Evolutionary conservation across 2,113 vertebrate genomes (phyloP), one percentile per base, ranked within the genome.

Genomic region (Rhineura floridana): DNA sequence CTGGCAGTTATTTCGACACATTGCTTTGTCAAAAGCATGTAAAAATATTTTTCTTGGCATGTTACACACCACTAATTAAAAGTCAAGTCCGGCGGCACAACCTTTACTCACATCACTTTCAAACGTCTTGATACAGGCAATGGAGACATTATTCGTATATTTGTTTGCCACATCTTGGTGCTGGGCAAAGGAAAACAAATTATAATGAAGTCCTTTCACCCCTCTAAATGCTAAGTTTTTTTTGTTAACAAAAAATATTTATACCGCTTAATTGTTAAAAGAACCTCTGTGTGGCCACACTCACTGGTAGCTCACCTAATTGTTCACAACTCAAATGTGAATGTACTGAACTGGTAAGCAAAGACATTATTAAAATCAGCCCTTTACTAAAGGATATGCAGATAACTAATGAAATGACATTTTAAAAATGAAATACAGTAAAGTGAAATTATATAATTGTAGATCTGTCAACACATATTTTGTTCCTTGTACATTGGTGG

Each of bases 1-100:
- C 84, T 93, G 93, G 90, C 93, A 95, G 95, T 95, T 90, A 95
- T 94, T 95, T 93, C 91, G 91, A 94, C 85, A 79, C 88, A 65
- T 92, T 92, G 94, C 70, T 93, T 86, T 90, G 62, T 95, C 89
- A 96, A 95, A 95, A 94, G 86, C 83, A 92, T 62, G 93, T 96
- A 80, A 86, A 91, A 92, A 83, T 91, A 88, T 90, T 96, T n/a
- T 93, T 93, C 90, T 93, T 87, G 88, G 75, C 87, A 88, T 46
- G 82, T 85, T 93, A 82, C 70, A 81, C 6, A 87, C 55, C 70
- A 87, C 73, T 87, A 87, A 92, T 91, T 92, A 95, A 91, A 87
- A 91, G 50, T 87, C 89, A 70, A 89, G 77, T 81, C 80, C 89
- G 83, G 80, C 80, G 90, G 82, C 86, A 67, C 44, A 93, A 93